Percentiles rank a stretch among this genome's conserved stretches.
These are phyloP conservation scores for Trididemnum nubilum DNA, from an alignment of 23 tunicate genomes.

Conservation along the genomic window DNA sequence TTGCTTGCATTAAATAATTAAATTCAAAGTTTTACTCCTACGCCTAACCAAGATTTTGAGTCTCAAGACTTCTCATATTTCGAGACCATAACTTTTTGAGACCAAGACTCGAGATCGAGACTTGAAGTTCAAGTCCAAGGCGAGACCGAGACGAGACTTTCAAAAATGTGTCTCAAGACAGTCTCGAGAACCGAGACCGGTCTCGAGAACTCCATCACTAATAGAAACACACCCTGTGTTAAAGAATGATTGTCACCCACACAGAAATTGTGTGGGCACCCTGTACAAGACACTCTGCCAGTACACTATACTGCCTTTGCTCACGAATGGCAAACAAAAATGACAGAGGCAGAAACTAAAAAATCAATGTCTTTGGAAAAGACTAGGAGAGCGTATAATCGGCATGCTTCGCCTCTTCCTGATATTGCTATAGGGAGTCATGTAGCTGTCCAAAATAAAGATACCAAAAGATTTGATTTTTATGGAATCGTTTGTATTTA, in stretches of 20 bases:
- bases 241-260: not conserved
- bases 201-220: no score
- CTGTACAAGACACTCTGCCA: not conserved
- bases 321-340: not conserved
- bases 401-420: not conserved
- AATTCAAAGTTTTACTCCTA: no score
- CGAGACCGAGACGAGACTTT: no score
- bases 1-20: no score
- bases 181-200: no score
- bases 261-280: no score
- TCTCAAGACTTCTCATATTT: no score
- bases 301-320: not conserved
- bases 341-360: not conserved
- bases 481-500: not conserved
- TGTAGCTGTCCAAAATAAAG: not conserved
- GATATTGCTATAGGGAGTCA: not conserved
- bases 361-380: not conserved
- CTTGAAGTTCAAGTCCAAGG: no score
- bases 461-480: not conserved
- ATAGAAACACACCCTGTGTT: not conserved
- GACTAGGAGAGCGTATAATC: not conserved
- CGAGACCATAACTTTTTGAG: no score
- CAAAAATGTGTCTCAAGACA: no score
- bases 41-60: no score
- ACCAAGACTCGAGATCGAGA: no score